These are phyloP conservation scores for Eristalis pertinax DNA, from an alignment of 2,888 invertebrate genomes.

Conservation along the genomic window DNA sequence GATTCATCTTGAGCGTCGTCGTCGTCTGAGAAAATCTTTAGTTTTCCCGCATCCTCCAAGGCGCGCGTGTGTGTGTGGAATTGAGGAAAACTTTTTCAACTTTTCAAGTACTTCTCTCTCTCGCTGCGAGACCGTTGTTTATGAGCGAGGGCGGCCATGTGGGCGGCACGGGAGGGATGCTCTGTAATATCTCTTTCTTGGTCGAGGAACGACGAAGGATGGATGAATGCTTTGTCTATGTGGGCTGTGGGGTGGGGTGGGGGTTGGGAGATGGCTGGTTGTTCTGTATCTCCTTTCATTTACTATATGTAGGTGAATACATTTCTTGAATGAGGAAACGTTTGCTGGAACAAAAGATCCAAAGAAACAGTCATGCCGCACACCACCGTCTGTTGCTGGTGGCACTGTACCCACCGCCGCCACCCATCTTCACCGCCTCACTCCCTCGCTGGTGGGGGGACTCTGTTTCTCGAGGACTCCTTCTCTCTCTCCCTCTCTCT, in stretches of 20 bases:
- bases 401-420: not conserved
- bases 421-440: not conserved
- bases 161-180: not conserved
- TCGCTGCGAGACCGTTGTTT: slow-evolving; percentile 19
- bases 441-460: not conserved
- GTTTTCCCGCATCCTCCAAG: not conserved
- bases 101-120: slow-evolving; percentile 44
- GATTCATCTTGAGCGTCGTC: slow-evolving; percentile 7
- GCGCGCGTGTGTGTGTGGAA: slow-evolving; percentile 19
- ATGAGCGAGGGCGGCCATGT: slow-evolving; percentile 1
- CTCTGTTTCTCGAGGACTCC: not conserved
- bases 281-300: slow-evolving; percentile 5
- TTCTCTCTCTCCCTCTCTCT: not conserved
- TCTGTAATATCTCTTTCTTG: slow-evolving; percentile 45
- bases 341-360: slow-evolving; percentile 54
- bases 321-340: slow-evolving; percentile 62
- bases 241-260: slow-evolving; percentile 2
- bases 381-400: slow-evolving; percentile 53
- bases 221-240: slow-evolving; percentile 57
- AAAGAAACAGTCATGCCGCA: slow-evolving; percentile 36
- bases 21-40: not conserved
- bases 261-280: not conserved
- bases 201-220: slow-evolving; percentile 15
- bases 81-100: slow-evolving; percentile 59
- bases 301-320: slow-evolving; percentile 43